Percentiles rank a stretch among this genome's conserved stretches.
Conservation (phyloP, 1,140 invertebrate species). For the Pseudomyrmex pallidus region DNA sequence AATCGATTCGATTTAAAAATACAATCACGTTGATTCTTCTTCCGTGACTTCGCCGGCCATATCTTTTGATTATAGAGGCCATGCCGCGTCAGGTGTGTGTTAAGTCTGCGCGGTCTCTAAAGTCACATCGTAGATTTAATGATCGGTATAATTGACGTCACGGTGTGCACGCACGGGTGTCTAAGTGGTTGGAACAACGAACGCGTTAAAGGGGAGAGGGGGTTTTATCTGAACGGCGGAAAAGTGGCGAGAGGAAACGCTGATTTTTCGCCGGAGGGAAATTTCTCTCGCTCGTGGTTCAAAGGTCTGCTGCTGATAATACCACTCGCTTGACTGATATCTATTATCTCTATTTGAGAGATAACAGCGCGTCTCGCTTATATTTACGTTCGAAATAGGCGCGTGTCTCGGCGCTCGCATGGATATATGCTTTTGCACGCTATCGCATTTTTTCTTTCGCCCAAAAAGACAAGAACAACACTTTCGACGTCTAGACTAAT, state of each 20-base stretch:
- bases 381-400: constrained; percentile 57
- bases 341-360: constrained; percentile 46
- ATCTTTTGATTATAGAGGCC: neutral
- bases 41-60: constrained; percentile 13
- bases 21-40: constrained; percentile 3
- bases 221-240: constrained; percentile 39
- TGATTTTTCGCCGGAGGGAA: constrained; percentile 51
- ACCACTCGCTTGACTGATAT: constrained; percentile 44
- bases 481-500: too few species aligned
- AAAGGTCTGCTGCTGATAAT: constrained; percentile 71
- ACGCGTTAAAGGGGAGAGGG: neutral
- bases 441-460: constrained; percentile 60
- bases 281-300: constrained; percentile 61
- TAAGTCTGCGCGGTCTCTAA: neutral
- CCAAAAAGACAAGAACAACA: constrained; percentile 15
- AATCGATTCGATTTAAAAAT: neutral
- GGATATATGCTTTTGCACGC: constrained; percentile 29
- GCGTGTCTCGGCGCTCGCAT: constrained; percentile 10
- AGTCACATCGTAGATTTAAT: constrained; percentile 38
- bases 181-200: constrained; percentile 54
- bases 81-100: constrained; percentile 35
- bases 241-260: constrained; percentile 35
- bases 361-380: constrained; percentile 59
- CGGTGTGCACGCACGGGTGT: constrained; percentile 43
- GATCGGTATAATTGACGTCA: constrained; percentile 62